Base-by-base conservation (phyloP, 2,888 invertebrate genomes). In the Coremacera marginata region DNA sequence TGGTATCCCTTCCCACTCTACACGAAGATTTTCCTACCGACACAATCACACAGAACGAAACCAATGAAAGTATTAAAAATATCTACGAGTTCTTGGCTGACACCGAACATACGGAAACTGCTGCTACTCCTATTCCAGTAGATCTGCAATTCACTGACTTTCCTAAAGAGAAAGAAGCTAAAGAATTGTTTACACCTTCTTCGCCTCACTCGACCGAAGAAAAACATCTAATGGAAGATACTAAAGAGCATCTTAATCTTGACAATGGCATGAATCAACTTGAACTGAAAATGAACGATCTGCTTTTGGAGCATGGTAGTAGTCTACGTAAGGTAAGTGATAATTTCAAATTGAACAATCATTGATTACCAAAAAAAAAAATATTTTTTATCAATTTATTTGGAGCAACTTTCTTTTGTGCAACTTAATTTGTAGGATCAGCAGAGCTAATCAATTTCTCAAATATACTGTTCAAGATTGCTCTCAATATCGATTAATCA, bases 211-310 rank as follows among this genome's bases (percentile, higher is more conserved):
- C 84, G 9, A 74, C 79, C 11, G 86, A 86, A 70, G 87, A 87
- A 77, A 87, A 87, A 74, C 85, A 87, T 80, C 80, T 87, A 9
- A 77, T 85, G 2, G 87, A 87, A 73, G 85, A 86, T 65, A 86
- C 86, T 8, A 87, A 86, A 79, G 86, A 87, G 75, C 16, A 52
- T 52, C 22, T 34, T 14, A 25, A 11, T 27, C 22, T 37, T 14
- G n/a, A 11, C 25, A 72, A 70, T 49, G 72, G 73, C 22, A 65
- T 57, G 19, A 22, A 74, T 19, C 62, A 76, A 34, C 70, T 78
- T 5, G 76, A 77, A 60, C 77, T 80, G 22, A 37, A 79, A 70
- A 78, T 80, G 76, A 67, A 77, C 22, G 73, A 77, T 55, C 70
- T 80, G 57, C 49, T 76, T 31, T 74, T 81, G 77, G 71, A 78